Evolutionary conservation across 1,140 invertebrate genomes (phyloP).

Genomic region (Papilio aristodemus): DNA sequence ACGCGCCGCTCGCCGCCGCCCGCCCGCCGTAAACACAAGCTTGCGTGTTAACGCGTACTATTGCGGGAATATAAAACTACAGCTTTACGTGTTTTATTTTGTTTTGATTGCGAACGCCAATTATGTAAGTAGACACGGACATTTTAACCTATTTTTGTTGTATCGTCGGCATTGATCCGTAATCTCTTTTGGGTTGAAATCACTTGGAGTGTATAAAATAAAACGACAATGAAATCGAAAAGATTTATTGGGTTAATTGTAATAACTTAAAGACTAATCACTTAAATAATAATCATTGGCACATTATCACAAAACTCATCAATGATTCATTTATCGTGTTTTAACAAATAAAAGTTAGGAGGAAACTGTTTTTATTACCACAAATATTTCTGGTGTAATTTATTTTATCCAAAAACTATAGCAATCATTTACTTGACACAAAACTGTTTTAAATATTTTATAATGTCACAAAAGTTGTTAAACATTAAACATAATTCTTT

Average conservation of each 20-base stretch:
- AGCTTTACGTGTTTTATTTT: constrained; percentile 60
- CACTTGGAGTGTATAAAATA: not conserved
- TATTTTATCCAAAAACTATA: too few relatives aligned
- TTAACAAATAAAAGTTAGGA: constrained; percentile 24
- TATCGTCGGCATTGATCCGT: constrained; percentile 4
- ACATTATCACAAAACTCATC: constrained; percentile 77
- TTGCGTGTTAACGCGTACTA: constrained; percentile 58
- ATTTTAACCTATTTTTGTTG: constrained; percentile 33
- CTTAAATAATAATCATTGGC: constrained; percentile 74
- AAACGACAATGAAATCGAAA: not conserved
- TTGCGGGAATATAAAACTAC: constrained; percentile 63
- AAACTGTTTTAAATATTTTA: too few relatives aligned
- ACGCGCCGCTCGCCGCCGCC: constrained; percentile 45
- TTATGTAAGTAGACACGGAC: constrained; percentile 41
- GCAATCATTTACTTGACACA: too few relatives aligned
- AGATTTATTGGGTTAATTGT: constrained; percentile 33
- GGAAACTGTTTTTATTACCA: not conserved
- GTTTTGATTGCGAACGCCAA: constrained; percentile 62
- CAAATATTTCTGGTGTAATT: not conserved
- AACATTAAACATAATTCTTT: too few relatives aligned
- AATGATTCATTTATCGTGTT: constrained; percentile 59
- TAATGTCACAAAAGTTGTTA: too few relatives aligned
- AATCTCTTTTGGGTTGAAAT: not conserved
- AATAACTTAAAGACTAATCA: constrained; percentile 38
- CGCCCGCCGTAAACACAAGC: constrained; percentile 52